A percentile compares a stretch with the other conserved stretches of the same genome.
These are phyloP conservation scores for Columba janthina DNA, from an alignment of 2,113 vertebrate species.

Conservation along the genomic window DNA sequence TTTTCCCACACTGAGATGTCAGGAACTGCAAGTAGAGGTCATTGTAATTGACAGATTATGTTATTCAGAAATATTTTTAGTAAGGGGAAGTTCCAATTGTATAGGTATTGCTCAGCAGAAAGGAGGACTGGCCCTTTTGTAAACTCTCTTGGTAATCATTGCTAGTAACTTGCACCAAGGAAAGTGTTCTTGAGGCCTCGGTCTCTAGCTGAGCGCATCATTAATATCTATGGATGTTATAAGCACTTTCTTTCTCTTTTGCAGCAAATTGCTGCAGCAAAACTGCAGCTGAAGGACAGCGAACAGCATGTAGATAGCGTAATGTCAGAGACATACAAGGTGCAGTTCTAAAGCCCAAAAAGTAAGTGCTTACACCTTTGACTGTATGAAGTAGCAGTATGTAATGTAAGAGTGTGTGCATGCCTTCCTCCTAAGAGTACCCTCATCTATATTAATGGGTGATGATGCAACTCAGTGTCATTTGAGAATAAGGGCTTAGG, in stretches of 20 bases:
- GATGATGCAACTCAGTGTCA: background rate
- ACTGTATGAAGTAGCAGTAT: background rate
- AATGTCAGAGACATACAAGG: background rate
- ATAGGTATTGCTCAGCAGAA: background rate
- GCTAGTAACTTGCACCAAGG: background rate
- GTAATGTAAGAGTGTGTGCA: background rate
- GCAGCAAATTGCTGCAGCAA: background rate
- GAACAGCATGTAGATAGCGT: too few relatives aligned
- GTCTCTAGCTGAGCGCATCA: background rate
- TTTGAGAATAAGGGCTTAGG: background rate
- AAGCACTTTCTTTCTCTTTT: background rate
- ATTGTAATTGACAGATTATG: rapidly evolving
- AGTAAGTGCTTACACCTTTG: background rate
- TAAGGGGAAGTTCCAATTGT: background rate
- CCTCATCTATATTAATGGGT: background rate
- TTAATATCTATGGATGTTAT: background rate
- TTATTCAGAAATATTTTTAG: too few relatives aligned
- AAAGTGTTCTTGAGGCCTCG: rapidly evolving
- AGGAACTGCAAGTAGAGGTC: background rate
- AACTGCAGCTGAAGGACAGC: background rate
- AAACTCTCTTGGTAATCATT: background rate
- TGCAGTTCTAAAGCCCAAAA: background rate
- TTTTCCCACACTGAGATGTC: too few relatives aligned
- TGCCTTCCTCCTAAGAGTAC: background rate
- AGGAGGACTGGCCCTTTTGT: background rate